Conservation (phyloP, 30 jellyfish, hydroid and myxozoan species). For the Aurelia coerulea region DNA sequence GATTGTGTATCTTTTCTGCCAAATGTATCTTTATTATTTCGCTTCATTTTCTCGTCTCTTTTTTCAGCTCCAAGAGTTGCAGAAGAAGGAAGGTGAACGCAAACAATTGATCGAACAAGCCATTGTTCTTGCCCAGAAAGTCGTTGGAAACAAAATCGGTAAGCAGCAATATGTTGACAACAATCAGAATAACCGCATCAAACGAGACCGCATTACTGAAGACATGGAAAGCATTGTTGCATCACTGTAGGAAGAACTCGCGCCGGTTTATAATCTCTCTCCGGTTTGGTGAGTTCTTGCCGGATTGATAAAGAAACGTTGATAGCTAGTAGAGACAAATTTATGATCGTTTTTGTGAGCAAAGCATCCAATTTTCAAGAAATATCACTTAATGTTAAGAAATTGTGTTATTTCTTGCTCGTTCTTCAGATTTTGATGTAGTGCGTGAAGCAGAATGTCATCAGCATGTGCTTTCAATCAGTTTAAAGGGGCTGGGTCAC, state of each 20-base stretch:
- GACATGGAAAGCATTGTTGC: constrained; percentile 80
- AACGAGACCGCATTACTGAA: constrained; percentile 82
- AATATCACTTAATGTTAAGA: not conserved
- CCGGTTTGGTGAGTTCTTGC: too few species aligned
- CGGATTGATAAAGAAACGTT: too few species aligned
- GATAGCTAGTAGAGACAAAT: constrained; percentile 35
- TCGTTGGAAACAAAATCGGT: constrained; percentile 83
- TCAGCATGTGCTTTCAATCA: too few species aligned
- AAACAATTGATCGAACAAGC: constrained; percentile 80
- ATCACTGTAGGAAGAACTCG: constrained; percentile 31
- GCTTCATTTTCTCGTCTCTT: not conserved
- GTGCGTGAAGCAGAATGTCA: too few species aligned
- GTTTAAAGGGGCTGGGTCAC: too few species aligned
- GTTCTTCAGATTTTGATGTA: not conserved
- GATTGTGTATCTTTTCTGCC: too few species aligned
- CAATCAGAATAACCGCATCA: constrained; percentile 70
- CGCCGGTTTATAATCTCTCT: too few species aligned
- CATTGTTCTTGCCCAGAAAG: constrained; percentile 74
- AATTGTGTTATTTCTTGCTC: not conserved
- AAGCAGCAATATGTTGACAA: constrained; percentile 86
- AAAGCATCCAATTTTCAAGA: constrained; percentile 30
- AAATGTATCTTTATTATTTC: too few species aligned
- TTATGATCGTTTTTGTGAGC: constrained; percentile 33
- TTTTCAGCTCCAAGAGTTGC: constrained; percentile 83
- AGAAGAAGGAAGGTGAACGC: constrained; percentile 85